Conservation (phyloP, 2,113 vertebrate species). For the Poeciliopsis prolifica region DNA sequence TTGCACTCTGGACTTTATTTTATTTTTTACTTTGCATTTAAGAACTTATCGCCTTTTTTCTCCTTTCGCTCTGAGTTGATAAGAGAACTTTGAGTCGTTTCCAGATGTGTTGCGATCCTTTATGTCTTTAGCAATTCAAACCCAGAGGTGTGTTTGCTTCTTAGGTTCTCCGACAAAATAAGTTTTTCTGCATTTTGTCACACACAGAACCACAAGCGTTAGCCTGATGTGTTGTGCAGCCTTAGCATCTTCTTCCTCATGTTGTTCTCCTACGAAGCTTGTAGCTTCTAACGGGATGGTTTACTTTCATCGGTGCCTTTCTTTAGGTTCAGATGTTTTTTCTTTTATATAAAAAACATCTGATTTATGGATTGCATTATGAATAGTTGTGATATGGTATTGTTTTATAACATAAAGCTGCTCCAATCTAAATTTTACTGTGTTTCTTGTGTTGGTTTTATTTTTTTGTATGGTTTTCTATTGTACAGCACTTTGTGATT, state of each 20-base stretch:
- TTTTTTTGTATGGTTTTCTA: too few species aligned
- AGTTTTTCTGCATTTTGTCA: background rate
- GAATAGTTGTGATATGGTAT: background rate
- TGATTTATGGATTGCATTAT: background rate
- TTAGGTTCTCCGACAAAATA: background rate
- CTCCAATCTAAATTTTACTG: too few species aligned
- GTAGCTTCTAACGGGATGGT: too few species aligned
- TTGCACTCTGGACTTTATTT: background rate
- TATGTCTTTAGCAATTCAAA: background rate
- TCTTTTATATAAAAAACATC: too few species aligned
- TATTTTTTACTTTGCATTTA: background rate
- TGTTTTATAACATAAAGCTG: too few species aligned
- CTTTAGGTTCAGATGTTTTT: too few species aligned
- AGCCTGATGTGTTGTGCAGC: background rate
- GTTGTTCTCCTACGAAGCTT: too few species aligned
- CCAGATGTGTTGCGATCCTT: background rate
- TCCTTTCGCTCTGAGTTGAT: background rate
- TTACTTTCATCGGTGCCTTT: too few species aligned
- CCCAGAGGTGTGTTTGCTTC: background rate
- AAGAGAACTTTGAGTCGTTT: background rate
- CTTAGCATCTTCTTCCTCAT: too few species aligned
- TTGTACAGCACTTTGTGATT: too few species aligned
- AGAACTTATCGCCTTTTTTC: background rate
- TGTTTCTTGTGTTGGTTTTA: too few species aligned
- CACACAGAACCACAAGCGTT: background rate